Evolutionary conservation across 2,797 vertebrate species (phyloP).

Genomic region (Danio kyathit): DNA sequence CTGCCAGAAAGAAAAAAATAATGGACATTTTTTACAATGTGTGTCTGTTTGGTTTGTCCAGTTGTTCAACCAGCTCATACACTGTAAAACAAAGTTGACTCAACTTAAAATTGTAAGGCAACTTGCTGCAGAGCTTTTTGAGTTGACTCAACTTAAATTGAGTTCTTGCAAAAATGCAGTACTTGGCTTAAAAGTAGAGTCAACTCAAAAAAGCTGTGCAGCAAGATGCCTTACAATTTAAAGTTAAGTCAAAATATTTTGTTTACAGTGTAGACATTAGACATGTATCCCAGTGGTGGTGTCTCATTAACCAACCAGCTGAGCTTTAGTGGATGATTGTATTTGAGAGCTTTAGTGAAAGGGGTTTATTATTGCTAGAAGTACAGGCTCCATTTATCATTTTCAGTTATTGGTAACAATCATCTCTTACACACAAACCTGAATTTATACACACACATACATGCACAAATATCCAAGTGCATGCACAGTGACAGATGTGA

Average conservation of each 20-base stretch:
- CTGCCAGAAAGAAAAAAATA: no score
- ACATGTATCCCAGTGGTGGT: conserved; percentile 58
- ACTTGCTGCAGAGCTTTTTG: no score
- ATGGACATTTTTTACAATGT: no score
- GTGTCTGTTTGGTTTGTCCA: conserved; percentile 42
- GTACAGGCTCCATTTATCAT: conserved; percentile 68
- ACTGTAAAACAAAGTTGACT: no score
- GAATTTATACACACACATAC: conserved; percentile 22
- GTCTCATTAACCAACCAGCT: conserved; percentile 70
- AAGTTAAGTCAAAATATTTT: no score
- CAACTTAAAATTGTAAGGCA: no score
- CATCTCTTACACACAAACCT: background rate
- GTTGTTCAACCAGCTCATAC: conserved; percentile 42
- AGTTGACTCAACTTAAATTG: no score
- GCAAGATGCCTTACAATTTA: no score
- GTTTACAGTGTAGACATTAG: conserved; percentile 12
- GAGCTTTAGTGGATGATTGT: conserved; percentile 70
- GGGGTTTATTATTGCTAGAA: conserved; percentile 61
- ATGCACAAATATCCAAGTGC: background rate
- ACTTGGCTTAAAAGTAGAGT: no score
- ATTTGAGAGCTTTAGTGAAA: conserved; percentile 56
- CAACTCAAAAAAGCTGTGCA: no score
- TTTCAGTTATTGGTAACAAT: conserved; percentile 16
- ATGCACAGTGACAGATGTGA: conserved; percentile 4
- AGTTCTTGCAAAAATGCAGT: no score